Base-by-base conservation (phyloP, 2,113 vertebrate genomes). In the Crotalus viridis region DNA sequence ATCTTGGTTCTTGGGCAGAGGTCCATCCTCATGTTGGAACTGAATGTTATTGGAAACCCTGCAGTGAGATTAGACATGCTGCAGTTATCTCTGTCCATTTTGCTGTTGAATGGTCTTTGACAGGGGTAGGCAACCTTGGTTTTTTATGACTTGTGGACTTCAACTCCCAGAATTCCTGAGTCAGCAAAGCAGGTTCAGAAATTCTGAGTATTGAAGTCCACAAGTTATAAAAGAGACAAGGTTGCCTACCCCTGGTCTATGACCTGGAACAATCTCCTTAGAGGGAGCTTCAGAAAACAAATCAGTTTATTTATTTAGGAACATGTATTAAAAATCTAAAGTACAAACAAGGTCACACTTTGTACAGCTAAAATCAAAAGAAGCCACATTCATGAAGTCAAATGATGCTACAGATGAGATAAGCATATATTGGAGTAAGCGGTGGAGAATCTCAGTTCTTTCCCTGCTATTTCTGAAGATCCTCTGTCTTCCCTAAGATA, bases 31-130 rank as follows among this genome's bases (percentile, higher is more conserved):
- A 97, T 97, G 95, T 97, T 96, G 92, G 97, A 97, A 97, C 96
- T 96, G 93, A 98, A 94, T 94, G 98, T 98, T 94, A 98, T 95
- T 94, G 97, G 98, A 81, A 98, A 97, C 94, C 98, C 98, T 99
- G 95, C 12, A 97, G 96, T 6, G 43, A 92, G 96, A 94, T 96
- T 93, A 33, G 89, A 51, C 24, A 81, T 19, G 7, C 33, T 81
- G 17, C 93, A 89, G 28, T 94, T 92, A 93, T 74, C 10, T 28
- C 17, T 22, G 56, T 10, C 56, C 33, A 93, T 28, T 48, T n/a
- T 87, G 10, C 43, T 91, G 7, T 12, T 74, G 48, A 52, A 74
- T 88, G 15, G 24, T 48, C 33, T 88, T 13, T 54, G 46, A 48
- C 48, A 51, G 8, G 48, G 48, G 48, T 51, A 51, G 48, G 48